Evolutionary conservation across 2,113 vertebrate genomes (phyloP).

Genomic region (Pithys albifrons): DNA sequence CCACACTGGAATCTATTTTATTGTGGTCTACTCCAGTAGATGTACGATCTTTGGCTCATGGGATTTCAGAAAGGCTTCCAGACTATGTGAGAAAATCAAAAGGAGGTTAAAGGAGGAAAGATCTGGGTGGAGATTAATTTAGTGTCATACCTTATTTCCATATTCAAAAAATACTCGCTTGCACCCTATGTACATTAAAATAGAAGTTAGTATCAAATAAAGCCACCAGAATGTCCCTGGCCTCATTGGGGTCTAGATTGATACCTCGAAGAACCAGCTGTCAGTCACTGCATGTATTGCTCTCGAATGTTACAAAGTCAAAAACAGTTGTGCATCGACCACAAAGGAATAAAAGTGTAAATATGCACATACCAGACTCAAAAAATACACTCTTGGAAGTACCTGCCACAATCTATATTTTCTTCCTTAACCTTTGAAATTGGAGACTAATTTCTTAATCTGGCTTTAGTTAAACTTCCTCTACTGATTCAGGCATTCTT

Average conservation of each 20-base stretch:
- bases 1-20: not conserved
- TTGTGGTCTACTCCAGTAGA: not conserved
- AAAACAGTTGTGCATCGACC: not conserved
- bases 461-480: conserved; percentile 74
- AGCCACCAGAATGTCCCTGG: not conserved
- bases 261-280: not conserved
- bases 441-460: conserved; percentile 63
- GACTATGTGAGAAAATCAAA: not conserved
- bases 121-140: not conserved
- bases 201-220: not conserved
- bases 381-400: not conserved
- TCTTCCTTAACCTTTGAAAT: conserved; percentile 41
- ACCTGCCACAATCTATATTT: not conserved
- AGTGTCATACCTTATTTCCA: not conserved
- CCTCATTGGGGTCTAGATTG: not conserved
- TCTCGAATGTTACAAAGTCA: not conserved
- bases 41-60: not conserved
- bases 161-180: not conserved
- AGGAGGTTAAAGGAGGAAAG: not conserved
- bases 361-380: not conserved
- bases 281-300: not conserved
- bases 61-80: not conserved
- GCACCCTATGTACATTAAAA: not conserved
- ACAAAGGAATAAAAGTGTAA: not conserved
- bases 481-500: conserved; percentile 61